Evolutionary conservation across 2,113 vertebrate species (phyloP), one percentile per base, ranked within the genome.

Genomic region (Aleadryas rufinucha): DNA sequence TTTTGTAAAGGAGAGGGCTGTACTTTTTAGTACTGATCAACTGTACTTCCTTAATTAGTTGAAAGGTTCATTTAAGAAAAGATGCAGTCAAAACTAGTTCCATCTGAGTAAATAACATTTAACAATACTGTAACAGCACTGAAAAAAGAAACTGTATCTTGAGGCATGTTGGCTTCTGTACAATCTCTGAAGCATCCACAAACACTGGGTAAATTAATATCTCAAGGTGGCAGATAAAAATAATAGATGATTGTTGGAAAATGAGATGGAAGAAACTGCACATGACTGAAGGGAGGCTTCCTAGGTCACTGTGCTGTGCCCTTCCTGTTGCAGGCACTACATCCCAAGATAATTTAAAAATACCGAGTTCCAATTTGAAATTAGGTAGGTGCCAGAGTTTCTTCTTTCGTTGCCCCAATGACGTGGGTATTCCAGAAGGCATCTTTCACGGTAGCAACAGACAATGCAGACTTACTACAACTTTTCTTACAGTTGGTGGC

Each of bases 71-170:
- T 72, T 54, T 82, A 76, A 76, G 21, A 87, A 89, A 93, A 93
- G n/a, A 69, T 70, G 57, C 44, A 47, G 47, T 45, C 71, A 84
- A 91, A 96, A 96, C 28, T 47, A 89, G 72, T 57, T 91, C 77
- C 76, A 89, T 49, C 35, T 4, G 11, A 63, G 71, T 76, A 85
- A 97, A 87, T 37, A 93, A 60, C 72, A 85, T 66, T 77, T 95
- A 97, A 92, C 49, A 49, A 54, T 57, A 82, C 7, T 41, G 41
- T 66, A 96, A 85, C 45, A 93, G 77, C 78, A 95, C 86, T 96
- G 93, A 87, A 97, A 97, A 96, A 97, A 96, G 90, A 96, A 94
- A 60, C 75, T 66, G 75, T 75, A n/a, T n/a, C n/a, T n/a, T n/a
- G n/a, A n/a, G n/a, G n/a, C n/a, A n/a, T n/a, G n/a, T n/a, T n/a